Conservation (phyloP, 1,140 invertebrate species). For the Bombyx mandarina region DNA sequence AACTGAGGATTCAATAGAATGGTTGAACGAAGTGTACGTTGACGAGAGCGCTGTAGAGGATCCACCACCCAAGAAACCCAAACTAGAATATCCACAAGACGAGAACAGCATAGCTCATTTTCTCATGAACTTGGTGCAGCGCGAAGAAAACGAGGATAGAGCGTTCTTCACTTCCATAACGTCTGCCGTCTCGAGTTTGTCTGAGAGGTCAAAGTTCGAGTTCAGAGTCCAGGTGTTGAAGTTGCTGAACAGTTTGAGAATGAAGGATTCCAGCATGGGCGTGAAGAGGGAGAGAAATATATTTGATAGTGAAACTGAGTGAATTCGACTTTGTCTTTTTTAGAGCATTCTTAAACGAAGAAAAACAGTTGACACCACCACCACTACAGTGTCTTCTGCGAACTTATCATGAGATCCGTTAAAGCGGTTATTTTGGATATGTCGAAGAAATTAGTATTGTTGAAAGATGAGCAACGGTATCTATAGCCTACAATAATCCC, state of each 20-base stretch:
- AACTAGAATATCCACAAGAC: slow-evolving; percentile 18
- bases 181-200: slow-evolving; percentile 28
- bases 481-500: too few relatives aligned
- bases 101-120: slow-evolving; percentile 22
- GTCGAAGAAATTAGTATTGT: too few relatives aligned
- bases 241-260: slow-evolving; percentile 25
- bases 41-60: slow-evolving; percentile 17
- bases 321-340: background rate
- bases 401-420: too few relatives aligned
- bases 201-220: slow-evolving; percentile 30
- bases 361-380: too few relatives aligned
- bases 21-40: slow-evolving; percentile 27
- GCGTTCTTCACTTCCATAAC: slow-evolving; percentile 40
- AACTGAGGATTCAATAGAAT: slow-evolving; percentile 14
- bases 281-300: slow-evolving; percentile 6
- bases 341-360: background rate
- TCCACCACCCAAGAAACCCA: slow-evolving; percentile 18
- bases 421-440: too few relatives aligned
- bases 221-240: slow-evolving; percentile 38
- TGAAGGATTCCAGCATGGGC: slow-evolving; percentile 11
- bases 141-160: slow-evolving; percentile 37
- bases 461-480: too few relatives aligned
- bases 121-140: slow-evolving; percentile 26
- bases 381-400: too few relatives aligned
- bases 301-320: slow-evolving; percentile 12